Conservation (phyloP, 2,888 invertebrate genomes). For the Clusia tigrina region DNA sequence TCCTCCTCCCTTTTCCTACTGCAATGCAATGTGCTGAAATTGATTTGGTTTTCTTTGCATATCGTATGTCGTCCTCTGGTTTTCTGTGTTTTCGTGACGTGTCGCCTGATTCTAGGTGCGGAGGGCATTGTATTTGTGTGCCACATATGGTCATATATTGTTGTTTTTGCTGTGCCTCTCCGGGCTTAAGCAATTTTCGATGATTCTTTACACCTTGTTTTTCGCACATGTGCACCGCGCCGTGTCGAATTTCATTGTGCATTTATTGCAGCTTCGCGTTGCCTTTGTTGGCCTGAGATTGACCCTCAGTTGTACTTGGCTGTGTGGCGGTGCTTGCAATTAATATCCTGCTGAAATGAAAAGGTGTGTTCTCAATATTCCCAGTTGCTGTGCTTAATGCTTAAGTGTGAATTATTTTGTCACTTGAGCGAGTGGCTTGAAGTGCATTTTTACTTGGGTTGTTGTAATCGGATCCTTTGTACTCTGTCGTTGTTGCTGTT, state of each 20-base stretch:
- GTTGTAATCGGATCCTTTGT: constrained; percentile 12
- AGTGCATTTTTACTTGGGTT: constrained; percentile 14
- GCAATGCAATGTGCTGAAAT: constrained; percentile 1
- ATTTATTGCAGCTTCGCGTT: neutral
- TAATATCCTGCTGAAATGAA: neutral
- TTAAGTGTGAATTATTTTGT: constrained; percentile 27
- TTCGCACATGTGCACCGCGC: constrained; percentile 24
- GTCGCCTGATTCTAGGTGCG: no score
- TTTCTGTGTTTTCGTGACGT: no score
- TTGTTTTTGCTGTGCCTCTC: constrained; percentile 14
- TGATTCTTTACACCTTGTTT: constrained; percentile 27
- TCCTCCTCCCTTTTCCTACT: neutral
- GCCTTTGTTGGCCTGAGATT: neutral
- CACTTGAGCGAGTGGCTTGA: constrained; percentile 22
- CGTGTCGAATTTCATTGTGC: constrained; percentile 29
- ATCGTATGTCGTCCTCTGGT: constrained; percentile 8
- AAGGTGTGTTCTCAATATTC: neutral
- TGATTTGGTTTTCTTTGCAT: constrained; percentile 7
- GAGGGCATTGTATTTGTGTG: no score
- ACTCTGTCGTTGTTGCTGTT: constrained; percentile 8
- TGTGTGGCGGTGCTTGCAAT: no score
- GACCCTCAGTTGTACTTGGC: no score
- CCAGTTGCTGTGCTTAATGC: neutral
- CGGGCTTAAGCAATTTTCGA: constrained; percentile 17
- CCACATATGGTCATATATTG: constrained; percentile 13